Percentiles rank a stretch among this genome's conserved stretches.
These are phyloP conservation scores for Ennomos erosarius DNA, from an alignment of 2,888 invertebrate species.

Conservation along the genomic window DNA sequence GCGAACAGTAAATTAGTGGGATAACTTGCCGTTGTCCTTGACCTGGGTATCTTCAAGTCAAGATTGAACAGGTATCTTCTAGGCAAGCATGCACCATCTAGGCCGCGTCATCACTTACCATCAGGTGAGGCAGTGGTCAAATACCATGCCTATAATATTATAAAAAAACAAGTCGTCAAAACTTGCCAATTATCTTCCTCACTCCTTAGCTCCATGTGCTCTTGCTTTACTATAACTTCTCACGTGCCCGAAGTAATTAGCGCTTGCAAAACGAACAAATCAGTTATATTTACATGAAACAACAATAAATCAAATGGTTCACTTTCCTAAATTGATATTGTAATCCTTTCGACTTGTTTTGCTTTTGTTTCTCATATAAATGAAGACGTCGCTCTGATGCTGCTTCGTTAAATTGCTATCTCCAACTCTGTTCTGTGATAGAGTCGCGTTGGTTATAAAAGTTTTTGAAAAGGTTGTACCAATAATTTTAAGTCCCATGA, in stretches of 20 bases:
- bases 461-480: no score
- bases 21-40: no score
- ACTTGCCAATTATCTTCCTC: no score
- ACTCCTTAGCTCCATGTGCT: neutral
- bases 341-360: conserved; percentile 72
- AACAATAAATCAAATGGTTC: conserved; percentile 80
- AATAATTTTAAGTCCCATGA: no score
- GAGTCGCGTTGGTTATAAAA: conserved; percentile 46
- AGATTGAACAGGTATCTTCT: no score
- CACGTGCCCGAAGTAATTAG: conserved; percentile 56
- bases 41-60: no score
- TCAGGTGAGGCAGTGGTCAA: no score
- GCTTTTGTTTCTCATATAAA: conserved; percentile 79
- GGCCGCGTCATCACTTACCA: no score
- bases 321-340: conserved; percentile 86
- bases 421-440: conserved; percentile 49
- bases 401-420: conserved; percentile 84
- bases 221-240: conserved; percentile 31
- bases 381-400: conserved; percentile 79
- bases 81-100: no score
- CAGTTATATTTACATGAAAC: conserved; percentile 73
- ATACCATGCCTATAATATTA: no score
- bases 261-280: conserved; percentile 50
- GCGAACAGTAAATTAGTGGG: no score
- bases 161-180: no score